These are phyloP conservation scores for Boloria euphrosyne DNA, from an alignment of 2,888 invertebrate genomes.

Conservation along the genomic window DNA sequence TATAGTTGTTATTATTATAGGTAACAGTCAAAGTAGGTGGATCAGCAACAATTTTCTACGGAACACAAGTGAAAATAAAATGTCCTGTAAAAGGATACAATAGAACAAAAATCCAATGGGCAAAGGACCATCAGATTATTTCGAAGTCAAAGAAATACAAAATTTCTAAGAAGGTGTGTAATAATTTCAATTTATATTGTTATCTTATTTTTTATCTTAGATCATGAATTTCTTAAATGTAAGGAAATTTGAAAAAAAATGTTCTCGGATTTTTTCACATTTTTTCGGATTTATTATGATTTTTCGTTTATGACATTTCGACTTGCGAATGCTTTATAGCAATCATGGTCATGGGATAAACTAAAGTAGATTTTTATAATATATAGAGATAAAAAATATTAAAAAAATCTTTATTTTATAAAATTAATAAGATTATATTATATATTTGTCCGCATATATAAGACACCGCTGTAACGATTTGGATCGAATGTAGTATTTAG, in stretches of 20 bases:
- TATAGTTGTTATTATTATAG: conserved; percentile 46
- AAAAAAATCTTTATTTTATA: too few species aligned
- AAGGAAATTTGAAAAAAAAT: not conserved
- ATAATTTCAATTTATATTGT: not conserved
- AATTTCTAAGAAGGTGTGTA: conserved; percentile 89
- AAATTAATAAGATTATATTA: too few species aligned
- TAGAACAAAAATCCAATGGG: conserved; percentile 93
- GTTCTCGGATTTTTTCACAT: too few species aligned
- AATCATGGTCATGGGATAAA: too few species aligned
- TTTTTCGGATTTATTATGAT: too few species aligned
- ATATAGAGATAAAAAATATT: too few species aligned
- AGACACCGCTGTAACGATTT: too few species aligned
- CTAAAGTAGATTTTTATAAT: too few species aligned
- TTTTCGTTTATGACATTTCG: too few species aligned
- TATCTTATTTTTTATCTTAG: not conserved
- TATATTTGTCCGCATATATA: too few species aligned
- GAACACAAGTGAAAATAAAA: conserved; percentile 95
- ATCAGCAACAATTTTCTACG: conserved; percentile 93
- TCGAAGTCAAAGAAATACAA: conserved; percentile 91
- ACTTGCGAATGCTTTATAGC: too few species aligned
- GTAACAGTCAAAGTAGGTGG: conserved; percentile 95
- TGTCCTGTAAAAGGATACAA: conserved; percentile 94
- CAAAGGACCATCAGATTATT: conserved; percentile 91
- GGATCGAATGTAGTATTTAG: too few species aligned
- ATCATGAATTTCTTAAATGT: not conserved